These are phyloP conservation scores for Aethina tumida DNA, from an alignment of 1,140 invertebrate species.

Conservation along the genomic window DNA sequence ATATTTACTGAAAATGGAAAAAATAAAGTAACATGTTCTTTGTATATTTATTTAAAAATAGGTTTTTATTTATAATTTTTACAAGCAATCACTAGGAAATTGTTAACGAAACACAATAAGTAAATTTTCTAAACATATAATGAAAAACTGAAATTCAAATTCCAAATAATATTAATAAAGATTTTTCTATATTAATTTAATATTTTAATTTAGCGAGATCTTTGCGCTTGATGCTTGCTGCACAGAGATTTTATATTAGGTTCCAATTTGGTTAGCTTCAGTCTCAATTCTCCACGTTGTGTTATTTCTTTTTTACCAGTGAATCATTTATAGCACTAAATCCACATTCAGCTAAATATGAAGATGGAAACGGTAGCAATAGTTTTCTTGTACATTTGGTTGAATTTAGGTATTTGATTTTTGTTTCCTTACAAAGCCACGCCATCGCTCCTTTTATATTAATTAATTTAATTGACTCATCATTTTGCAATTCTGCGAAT, in stretches of 20 bases:
- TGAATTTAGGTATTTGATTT: too few species aligned
- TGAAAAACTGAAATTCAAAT: slow-evolving; percentile 1
- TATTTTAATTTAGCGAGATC: too few species aligned
- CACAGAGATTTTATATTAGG: slow-evolving; percentile 14
- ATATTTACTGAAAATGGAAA: too few species aligned
- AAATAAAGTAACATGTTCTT: too few species aligned
- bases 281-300: slow-evolving; percentile 12
- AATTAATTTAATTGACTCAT: slow-evolving; percentile 1
- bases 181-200: slow-evolving; percentile 4
- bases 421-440: too few species aligned
- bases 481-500: too few species aligned
- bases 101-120: slow-evolving; percentile 2
- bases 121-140: neutral
- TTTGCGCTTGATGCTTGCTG: too few species aligned
- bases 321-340: slow-evolving; percentile 12
- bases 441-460: slow-evolving; percentile 1
- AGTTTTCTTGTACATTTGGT: too few species aligned
- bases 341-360: too few species aligned
- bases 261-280: slow-evolving; percentile 14
- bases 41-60: too few species aligned
- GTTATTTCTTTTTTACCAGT: slow-evolving; percentile 12
- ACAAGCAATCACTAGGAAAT: slow-evolving; percentile 2
- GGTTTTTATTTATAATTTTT: too few species aligned
- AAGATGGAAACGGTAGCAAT: slow-evolving; percentile 2
- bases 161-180: neutral